phyloP scores from a whole-genome alignment of 1,140 invertebrate species.

The Musca vetustissima region DNA sequence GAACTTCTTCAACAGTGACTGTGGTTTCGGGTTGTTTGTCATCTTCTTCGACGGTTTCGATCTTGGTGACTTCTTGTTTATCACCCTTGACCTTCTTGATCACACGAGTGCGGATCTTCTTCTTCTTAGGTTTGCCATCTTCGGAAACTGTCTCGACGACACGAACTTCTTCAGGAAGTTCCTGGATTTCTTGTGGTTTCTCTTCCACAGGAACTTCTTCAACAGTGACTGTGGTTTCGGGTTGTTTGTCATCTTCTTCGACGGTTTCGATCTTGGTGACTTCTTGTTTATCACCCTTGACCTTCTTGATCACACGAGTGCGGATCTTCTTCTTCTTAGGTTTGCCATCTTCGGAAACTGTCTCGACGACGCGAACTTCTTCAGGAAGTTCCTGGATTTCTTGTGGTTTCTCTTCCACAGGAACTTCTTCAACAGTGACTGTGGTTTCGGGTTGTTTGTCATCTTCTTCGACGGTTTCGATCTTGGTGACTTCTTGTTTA shows the following conservation, averaged over 20 bases:
- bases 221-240: constrained; percentile 34
- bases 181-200: constrained; percentile 26
- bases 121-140: constrained; percentile 40
- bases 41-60: constrained; percentile 41
- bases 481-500: constrained; percentile 48
- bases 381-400: constrained; percentile 55
- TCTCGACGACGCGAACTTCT: constrained; percentile 31
- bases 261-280: constrained; percentile 34
- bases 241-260: constrained; percentile 44
- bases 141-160: constrained; percentile 29
- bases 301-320: constrained; percentile 24
- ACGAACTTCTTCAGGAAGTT: constrained; percentile 30
- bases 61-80: constrained; percentile 48
- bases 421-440: constrained; percentile 36
- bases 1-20: constrained; percentile 39
- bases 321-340: constrained; percentile 29
- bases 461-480: constrained; percentile 40
- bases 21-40: constrained; percentile 33
- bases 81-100: constrained; percentile 44
- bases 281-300: constrained; percentile 32
- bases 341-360: constrained; percentile 25
- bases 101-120: constrained; percentile 36
- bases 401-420: constrained; percentile 43
- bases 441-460: constrained; percentile 31
- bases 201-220: constrained; percentile 38